These are phyloP conservation scores for Graphium colonna DNA, from an alignment of 2,888 invertebrate genomes.

Conservation along the genomic window DNA sequence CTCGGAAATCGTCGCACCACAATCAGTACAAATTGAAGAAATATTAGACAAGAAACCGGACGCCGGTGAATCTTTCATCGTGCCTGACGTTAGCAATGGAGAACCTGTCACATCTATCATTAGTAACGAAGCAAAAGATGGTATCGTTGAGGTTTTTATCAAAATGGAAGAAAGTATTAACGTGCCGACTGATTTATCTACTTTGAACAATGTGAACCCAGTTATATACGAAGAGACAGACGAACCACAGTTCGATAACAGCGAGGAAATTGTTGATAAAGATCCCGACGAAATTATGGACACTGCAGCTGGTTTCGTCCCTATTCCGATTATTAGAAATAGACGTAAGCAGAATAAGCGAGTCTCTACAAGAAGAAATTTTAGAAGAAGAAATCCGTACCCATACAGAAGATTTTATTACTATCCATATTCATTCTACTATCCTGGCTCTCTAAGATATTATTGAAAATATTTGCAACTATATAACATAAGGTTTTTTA, in stretches of 20 bases:
- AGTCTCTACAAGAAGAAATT: conserved; percentile 50
- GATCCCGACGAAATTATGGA: conserved; percentile 63
- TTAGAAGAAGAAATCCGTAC: conserved; percentile 46
- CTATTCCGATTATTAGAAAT: conserved; percentile 49
- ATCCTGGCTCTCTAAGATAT: conserved; percentile 64
- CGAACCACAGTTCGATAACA: conserved; percentile 29
- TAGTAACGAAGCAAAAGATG: conserved; percentile 27
- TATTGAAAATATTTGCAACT: conserved; percentile 38
- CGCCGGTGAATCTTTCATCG: conserved; percentile 30
- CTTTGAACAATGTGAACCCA: conserved; percentile 25
- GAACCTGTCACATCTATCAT: too few species aligned
- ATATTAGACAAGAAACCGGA: conserved; percentile 44
- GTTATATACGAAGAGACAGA: conserved; percentile 23
- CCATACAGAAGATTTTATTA: conserved; percentile 41
- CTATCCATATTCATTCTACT: conserved; percentile 53
- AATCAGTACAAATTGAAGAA: conserved; percentile 31
- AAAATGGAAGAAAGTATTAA: conserved; percentile 47
- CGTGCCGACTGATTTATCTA: conserved; percentile 26
- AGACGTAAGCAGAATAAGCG: conserved; percentile 42
- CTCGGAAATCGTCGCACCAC: conserved; percentile 40
- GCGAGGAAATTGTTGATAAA: conserved; percentile 38
- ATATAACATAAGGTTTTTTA: neutral
- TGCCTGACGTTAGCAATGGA: conserved; percentile 28
- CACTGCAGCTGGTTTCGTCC: conserved; percentile 61
- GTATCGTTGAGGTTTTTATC: conserved; percentile 41